Evolutionary conservation across 2,797 vertebrate species (phyloP), one percentile per base, ranked within the genome.

Genomic region (Chrysocyon brachyurus): DNA sequence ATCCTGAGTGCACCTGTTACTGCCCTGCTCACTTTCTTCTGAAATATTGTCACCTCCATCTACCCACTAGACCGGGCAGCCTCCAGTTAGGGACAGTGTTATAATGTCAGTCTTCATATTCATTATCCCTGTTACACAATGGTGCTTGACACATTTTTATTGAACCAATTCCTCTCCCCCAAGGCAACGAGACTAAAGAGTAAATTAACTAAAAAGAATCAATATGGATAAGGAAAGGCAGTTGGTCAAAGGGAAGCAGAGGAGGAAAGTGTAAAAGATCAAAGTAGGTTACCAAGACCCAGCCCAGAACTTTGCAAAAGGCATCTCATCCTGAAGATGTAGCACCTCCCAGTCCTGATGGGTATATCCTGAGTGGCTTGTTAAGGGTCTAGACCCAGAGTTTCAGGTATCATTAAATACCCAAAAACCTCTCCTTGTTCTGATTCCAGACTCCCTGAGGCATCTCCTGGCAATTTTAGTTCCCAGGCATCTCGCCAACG

Each of bases 121-220:
- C 87, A 95, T 64, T 52, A 88, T 26, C 59, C 26, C n/a, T 72
- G n/a, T 28, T 90, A 84, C 7, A 75, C 28, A 22, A 7, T 6
- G 46, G 33, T 11, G 40, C 36, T 61, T 26, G 21, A 85, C 72
- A 75, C 11, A 31, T 87, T 83, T 88, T 93, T 88, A 36, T n/a
- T 61, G 56, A 96, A 84, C 54, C 49, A 33, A 73, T 54, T 70
- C 46, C 64, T 88, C 46, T 88, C 61, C 54, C 24, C 12, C 49
- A 83, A 61, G 66, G 28, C 91, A 88, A 85, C 9, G 64, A 94
- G 96, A 91, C 54, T 68, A 61, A 87, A 66, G 5, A 86, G 49
- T n/a, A 82, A 72, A 86, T 87, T 64, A 56, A 93, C 72, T 68
- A 79, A 70, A 70, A 72, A 96, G 61, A 78, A 70, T 59, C 87